These are phyloP conservation scores for Luperina nickerlii DNA, from an alignment of 2,888 invertebrate genomes.

Conservation along the genomic window DNA sequence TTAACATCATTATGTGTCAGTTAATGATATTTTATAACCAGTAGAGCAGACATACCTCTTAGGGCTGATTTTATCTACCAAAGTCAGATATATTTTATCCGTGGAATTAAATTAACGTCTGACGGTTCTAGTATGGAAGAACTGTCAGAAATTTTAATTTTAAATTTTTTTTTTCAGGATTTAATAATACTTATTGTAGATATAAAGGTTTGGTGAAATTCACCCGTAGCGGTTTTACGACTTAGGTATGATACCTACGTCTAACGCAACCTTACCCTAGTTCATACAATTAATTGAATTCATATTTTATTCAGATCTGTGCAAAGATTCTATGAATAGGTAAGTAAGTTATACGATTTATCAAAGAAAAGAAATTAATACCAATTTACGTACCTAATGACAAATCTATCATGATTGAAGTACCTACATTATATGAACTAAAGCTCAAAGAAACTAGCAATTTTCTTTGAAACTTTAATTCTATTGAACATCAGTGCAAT, in stretches of 20 bases:
- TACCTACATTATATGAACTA: constrained; percentile 23
- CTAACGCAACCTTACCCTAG: background rate
- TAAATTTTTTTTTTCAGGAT: too few relatives aligned
- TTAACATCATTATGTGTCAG: background rate
- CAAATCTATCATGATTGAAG: constrained; percentile 20
- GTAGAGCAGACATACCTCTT: background rate
- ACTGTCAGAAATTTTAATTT: too few relatives aligned
- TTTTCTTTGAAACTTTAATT: constrained; percentile 59
- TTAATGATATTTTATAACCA: background rate
- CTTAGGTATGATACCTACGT: background rate
- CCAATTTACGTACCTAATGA: constrained; percentile 22
- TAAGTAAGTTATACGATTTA: background rate
- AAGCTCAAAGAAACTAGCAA: constrained; percentile 57
- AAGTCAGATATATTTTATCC: too few relatives aligned
- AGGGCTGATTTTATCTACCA: too few relatives aligned
- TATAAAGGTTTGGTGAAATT: too few relatives aligned
- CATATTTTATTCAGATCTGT: background rate
- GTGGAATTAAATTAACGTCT: too few relatives aligned
- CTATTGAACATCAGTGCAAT: constrained; percentile 57
- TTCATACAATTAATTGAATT: background rate
- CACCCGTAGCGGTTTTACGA: background rate
- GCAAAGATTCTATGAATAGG: constrained; percentile 16
- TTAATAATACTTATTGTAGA: too few relatives aligned
- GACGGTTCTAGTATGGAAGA: too few relatives aligned
- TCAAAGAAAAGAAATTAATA: constrained; percentile 18